phyloP scores from a whole-genome alignment of 2,888 invertebrate species.

The Clistopyga incitator region DNA sequence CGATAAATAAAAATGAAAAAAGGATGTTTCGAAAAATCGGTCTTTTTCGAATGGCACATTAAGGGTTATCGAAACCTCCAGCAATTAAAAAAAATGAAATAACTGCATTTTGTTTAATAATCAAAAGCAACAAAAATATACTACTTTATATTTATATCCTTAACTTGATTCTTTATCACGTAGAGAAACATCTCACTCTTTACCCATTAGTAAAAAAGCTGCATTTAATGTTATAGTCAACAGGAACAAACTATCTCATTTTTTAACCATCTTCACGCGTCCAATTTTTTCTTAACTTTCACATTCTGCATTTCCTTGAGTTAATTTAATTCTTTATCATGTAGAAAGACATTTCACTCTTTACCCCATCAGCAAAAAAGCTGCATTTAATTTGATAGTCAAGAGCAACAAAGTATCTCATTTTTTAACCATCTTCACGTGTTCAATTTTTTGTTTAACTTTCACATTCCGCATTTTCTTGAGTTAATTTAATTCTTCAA shows the following conservation, averaged over 20 bases:
- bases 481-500: slow-evolving; percentile 6
- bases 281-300: background rate
- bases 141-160: no score
- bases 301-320: background rate
- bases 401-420: background rate
- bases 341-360: slow-evolving; percentile 31
- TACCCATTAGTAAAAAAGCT: background rate
- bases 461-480: slow-evolving; percentile 2
- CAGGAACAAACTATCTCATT: background rate
- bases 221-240: background rate
- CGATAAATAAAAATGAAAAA: no score
- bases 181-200: slow-evolving; percentile 35
- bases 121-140: no score
- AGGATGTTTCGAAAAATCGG: no score
- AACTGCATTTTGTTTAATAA: no score
- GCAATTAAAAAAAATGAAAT: no score
- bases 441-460: background rate
- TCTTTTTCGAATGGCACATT: no score
- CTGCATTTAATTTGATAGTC: background rate
- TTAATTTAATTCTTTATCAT: slow-evolving; percentile 24
- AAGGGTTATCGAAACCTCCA: no score
- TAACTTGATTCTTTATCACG: slow-evolving; percentile 16
- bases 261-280: background rate
- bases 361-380: slow-evolving; percentile 2
- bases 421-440: background rate